Evolutionary conservation across 2,113 vertebrate species (phyloP), one percentile per base, ranked within the genome.

Genomic region (Mastomys natalensis): DNA sequence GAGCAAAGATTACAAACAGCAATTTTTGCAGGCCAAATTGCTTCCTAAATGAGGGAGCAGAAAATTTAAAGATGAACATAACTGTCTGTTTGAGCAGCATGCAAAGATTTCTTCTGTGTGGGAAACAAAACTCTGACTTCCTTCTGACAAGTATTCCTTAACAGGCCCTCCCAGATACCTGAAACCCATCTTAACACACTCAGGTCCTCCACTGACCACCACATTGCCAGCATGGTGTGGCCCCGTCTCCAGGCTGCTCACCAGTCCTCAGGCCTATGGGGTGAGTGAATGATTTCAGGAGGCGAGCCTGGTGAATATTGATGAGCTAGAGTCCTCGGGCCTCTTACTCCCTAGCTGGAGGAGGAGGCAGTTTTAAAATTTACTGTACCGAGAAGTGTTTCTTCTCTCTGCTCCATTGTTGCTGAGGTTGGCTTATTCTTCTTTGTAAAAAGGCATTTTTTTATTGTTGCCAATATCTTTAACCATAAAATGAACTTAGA

Each of bases 181-280:
- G 84, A 99, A 98, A 90, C 99, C 99, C 2, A 96, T 98, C 96
- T 97, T 99, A 97, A 99, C 99, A 10, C 99, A 99, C 5, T 3
- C 98, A 0, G 99, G 99, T 22, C 99, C 99, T 48, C 99, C 98
- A 0, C 98, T 99, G 95, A 99, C 99, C 5, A 97, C 98, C 0
- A 99, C 99, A 0, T 96, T 99, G 94, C 99, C 99, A 0, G 96
- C 93, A 76, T 99, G 99, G 97, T 99, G 99, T 76, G 97, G 89
- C 37, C 98, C 98, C 0, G 29, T 99, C 70, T 99, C 99, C 96
- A 98, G 97, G 91, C 91, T 99, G 73, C 98, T 99, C 93, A 98
- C 98, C 91, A 99, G 98, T 82, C 97, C 98, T 48, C 97, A 37
- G 17, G 98, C 98, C 15, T 98, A 99, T 0, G 96, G 98, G 31